These are phyloP conservation scores for Amitus sp. DNA, from an alignment of 2,888 invertebrate species.

Conservation along the genomic window DNA sequence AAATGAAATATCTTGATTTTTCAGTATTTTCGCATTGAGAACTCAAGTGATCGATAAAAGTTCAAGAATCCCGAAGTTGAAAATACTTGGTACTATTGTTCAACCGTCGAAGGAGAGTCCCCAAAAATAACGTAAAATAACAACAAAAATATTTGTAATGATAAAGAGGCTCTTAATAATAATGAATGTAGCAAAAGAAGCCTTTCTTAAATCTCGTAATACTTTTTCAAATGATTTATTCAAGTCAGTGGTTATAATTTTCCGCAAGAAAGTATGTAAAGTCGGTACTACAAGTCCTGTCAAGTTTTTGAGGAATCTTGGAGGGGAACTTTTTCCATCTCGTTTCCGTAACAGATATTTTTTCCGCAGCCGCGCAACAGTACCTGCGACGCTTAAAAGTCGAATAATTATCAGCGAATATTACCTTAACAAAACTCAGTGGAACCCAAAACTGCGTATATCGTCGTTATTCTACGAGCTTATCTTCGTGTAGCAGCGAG, in stretches of 20 bases:
- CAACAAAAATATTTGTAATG: conserved; percentile 1
- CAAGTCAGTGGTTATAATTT: conserved; percentile 10
- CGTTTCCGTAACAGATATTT: not conserved
- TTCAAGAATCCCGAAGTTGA: too few relatives aligned
- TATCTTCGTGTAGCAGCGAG: too few relatives aligned
- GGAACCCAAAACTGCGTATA: conserved; percentile 22
- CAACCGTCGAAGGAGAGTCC: too few relatives aligned
- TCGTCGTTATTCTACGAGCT: not conserved
- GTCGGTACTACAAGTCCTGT: not conserved
- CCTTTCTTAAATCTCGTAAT: not conserved
- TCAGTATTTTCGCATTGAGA: too few relatives aligned
- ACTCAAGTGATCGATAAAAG: too few relatives aligned
- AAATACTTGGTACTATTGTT: too few relatives aligned
- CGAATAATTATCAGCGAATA: conserved; percentile 34
- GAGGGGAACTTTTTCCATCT: not conserved
- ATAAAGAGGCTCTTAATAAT: not conserved
- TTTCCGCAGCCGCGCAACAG: conserved; percentile 17
- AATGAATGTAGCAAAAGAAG: conserved; percentile 2
- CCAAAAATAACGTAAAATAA: not conserved
- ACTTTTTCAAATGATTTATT: conserved; percentile 10
- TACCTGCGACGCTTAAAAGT: conserved; percentile 26
- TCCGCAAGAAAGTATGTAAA: conserved; percentile 9
- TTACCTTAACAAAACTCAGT: conserved; percentile 29
- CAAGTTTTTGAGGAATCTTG: not conserved
- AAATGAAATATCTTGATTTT: too few relatives aligned